Evolutionary conservation across 2,888 invertebrate species (phyloP), one percentile per base, ranked within the genome.

Genomic region (Gonocerus acuteangulatus): DNA sequence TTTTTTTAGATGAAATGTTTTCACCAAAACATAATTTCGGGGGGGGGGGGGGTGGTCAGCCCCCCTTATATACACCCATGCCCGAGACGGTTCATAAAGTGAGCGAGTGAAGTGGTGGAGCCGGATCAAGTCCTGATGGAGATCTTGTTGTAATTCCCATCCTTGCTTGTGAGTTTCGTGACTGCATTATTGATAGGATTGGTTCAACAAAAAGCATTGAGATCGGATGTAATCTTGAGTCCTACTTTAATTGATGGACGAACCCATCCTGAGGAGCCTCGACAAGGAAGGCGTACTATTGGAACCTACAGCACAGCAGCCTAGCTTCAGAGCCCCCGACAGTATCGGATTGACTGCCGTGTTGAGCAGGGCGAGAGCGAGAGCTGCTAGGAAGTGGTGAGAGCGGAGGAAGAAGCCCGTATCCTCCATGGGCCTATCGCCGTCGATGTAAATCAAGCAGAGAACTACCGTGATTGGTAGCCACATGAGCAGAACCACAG

Each of bases 401-500:
- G 79, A 78, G 42, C 76, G 71, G 15, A 80, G 69, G 67, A 80
- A 80, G 69, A 77, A 80, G 34, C 73, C 68, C 0, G 75, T 76
- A 66, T 79, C 78, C 42, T 77, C 76, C 48, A 71, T 75, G 1
- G 76, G 72, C 21, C 80, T 71, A 19, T 75, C 73, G 1, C 80
- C 80, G 67, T 81, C 80, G 39, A 79, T 68, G 67, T 79, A 80
- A 58, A 81, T 79, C 42, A 81, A 72, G 34, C 78, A 68, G 77
- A 80, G 77, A 15, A 79, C 71, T 1, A 78, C 69, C 0, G 79
- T 78, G 63, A 80, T 80, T 1, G 80, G 80, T 42, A 79, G 69
- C 80, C 80, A 80, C 80, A 80, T 80, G 11, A 78, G 70, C n/a
- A 80, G 72, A 1, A 80, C 80, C 2, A 79, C 76, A 2, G 78